These are phyloP conservation scores for Brachycybe producta DNA, from an alignment of 2,888 invertebrate genomes.

Conservation along the genomic window DNA sequence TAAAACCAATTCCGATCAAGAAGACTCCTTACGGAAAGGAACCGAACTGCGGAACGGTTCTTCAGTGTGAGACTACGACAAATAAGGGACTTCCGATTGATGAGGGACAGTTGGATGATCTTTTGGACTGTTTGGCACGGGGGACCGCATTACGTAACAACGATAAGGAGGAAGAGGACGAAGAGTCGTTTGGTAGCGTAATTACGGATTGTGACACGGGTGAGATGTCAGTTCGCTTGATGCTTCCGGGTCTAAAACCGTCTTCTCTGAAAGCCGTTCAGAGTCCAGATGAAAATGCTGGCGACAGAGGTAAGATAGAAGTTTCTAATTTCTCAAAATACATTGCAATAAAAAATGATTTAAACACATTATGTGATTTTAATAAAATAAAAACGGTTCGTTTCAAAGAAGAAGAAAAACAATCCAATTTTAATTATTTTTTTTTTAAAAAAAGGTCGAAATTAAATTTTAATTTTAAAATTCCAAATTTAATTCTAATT, in stretches of 20 bases:
- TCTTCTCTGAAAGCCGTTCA: background rate
- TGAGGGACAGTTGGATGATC: conserved; percentile 50
- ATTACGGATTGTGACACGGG: conserved; percentile 9
- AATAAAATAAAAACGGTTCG: too few relatives aligned
- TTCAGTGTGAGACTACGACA: conserved; percentile 15
- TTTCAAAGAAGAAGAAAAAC: too few relatives aligned
- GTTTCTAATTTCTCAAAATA: too few relatives aligned
- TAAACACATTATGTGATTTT: too few relatives aligned
- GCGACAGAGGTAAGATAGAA: conserved; percentile 5
- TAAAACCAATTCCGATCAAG: conserved; percentile 6
- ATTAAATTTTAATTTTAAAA: too few relatives aligned
- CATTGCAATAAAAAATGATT: too few relatives aligned
- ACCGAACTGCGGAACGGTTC: background rate
- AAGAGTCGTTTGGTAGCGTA: background rate
- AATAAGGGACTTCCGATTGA: conserved; percentile 17
- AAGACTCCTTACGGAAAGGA: background rate
- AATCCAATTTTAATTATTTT: too few relatives aligned
- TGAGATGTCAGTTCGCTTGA: conserved; percentile 12
- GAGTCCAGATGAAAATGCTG: background rate
- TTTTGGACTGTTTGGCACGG: conserved; percentile 55
- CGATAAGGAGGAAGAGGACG: background rate
- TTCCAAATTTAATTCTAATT: too few relatives aligned
- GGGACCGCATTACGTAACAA: conserved; percentile 34
- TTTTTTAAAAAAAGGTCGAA: too few relatives aligned
- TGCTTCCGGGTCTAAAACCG: conserved; percentile 8